phyloP scores from a whole-genome alignment of 64 coral and sea anemone genomes.

The Pachyseris speciosa region DNA sequence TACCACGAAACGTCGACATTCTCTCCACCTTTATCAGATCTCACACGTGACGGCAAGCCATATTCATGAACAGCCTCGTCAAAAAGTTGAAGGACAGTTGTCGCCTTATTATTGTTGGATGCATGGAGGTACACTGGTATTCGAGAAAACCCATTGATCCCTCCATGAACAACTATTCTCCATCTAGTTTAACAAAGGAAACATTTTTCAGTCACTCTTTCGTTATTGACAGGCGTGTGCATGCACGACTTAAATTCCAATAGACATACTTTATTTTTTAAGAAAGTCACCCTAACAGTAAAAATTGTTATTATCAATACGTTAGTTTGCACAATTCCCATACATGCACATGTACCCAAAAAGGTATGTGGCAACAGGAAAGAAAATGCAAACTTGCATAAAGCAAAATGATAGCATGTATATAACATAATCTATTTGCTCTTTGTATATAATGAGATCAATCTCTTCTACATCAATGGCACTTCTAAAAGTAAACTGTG shows the following conservation, averaged over 20 bases:
- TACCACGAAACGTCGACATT: constrained; percentile 38
- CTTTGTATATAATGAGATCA: not conserved
- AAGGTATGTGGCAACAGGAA: not conserved
- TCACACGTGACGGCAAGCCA: constrained; percentile 27
- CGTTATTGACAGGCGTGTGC: too few species aligned
- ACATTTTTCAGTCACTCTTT: too few species aligned
- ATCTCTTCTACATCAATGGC: not conserved
- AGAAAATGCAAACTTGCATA: not conserved
- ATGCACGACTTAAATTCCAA: too few species aligned
- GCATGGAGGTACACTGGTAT: not conserved
- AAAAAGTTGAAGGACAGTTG: constrained; percentile 21
- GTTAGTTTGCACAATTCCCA: not conserved
- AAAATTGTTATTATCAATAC: not conserved
- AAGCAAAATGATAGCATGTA: not conserved
- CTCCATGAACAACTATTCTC: not conserved
- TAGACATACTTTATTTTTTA: not conserved
- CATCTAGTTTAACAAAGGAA: not conserved
- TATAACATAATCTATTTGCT: not conserved
- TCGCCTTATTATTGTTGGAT: constrained; percentile 28
- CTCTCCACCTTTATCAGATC: constrained; percentile 63
- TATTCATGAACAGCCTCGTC: constrained; percentile 31
- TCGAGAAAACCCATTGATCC: not conserved
- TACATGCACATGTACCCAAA: not conserved
- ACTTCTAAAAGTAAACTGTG: not conserved
- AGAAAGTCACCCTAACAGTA: not conserved